These are phyloP conservation scores for Barbus barbus DNA, from an alignment of 2,113 vertebrate genomes.

Conservation along the genomic window DNA sequence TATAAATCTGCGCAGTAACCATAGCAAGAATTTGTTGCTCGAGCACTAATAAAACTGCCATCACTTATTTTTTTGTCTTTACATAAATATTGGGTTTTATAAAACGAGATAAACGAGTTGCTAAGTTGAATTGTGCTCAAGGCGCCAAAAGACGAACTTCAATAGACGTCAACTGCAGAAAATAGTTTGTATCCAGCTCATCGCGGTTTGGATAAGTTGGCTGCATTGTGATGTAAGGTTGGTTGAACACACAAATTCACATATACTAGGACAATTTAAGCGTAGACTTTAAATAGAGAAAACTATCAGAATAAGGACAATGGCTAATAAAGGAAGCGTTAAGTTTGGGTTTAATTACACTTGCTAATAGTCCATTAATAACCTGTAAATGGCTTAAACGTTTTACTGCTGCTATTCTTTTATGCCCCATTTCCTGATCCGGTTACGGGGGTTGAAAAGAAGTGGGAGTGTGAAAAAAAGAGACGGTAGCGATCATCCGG, in stretches of 20 bases:
- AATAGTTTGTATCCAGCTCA: background rate
- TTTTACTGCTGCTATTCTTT: slow-evolving; percentile 20
- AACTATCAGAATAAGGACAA: background rate
- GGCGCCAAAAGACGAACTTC: background rate
- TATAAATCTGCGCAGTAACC: background rate
- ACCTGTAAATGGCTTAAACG: background rate
- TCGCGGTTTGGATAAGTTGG: background rate
- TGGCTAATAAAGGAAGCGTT: background rate
- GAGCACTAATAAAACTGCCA: too few species aligned
- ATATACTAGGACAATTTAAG: background rate
- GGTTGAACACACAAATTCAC: background rate
- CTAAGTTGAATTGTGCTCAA: background rate
- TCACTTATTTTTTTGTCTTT: too few species aligned
- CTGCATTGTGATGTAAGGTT: background rate
- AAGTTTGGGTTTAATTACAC: background rate
- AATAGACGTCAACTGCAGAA: too few species aligned
- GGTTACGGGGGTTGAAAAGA: background rate
- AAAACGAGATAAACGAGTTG: background rate
- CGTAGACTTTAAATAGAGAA: background rate
- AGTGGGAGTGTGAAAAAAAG: background rate
- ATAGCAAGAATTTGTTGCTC: too few species aligned
- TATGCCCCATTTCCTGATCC: slow-evolving; percentile 26
- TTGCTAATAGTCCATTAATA: slow-evolving; percentile 10
- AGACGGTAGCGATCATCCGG: background rate
- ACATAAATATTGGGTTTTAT: too few species aligned